Evolutionary conservation across 1,140 invertebrate species (phyloP).

Genomic region (Achroia grisella): DNA sequence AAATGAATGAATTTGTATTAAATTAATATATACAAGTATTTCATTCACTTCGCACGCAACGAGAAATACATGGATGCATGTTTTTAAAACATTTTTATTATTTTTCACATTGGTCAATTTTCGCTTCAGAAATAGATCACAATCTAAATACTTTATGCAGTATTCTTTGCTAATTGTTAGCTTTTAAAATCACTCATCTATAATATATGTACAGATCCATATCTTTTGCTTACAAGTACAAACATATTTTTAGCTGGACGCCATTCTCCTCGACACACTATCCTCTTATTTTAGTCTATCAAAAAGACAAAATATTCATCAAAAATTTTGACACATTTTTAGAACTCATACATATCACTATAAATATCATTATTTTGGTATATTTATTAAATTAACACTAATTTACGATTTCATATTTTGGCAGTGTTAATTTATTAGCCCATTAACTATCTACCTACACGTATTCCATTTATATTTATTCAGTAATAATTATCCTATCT

Average conservation of each 20-base stretch:
- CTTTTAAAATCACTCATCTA: constrained; percentile 11
- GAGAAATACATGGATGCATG: constrained; percentile 19
- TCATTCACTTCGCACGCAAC: constrained; percentile 33
- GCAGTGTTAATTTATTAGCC: constrained; percentile 64
- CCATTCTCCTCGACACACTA: constrained; percentile 9
- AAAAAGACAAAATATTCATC: constrained; percentile 62
- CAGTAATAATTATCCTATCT: constrained; percentile 19
- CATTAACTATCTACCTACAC: constrained; percentile 39
- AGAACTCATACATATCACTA: constrained; percentile 33
- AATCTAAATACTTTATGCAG: constrained; percentile 45
- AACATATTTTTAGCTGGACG: constrained; percentile 22
- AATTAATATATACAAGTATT: constrained; percentile 4
- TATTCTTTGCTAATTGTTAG: constrained; percentile 39
- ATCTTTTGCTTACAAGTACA: constrained; percentile 9
- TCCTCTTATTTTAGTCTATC: constrained; percentile 21
- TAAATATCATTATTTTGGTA: constrained; percentile 19
- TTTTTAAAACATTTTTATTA: constrained; percentile 67
- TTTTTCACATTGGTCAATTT: constrained; percentile 64
- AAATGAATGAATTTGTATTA: background rate
- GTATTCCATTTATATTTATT: constrained; percentile 13
- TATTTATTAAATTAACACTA: constrained; percentile 23
- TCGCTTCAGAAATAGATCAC: constrained; percentile 46
- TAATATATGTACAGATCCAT: background rate
- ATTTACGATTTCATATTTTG: constrained; percentile 43
- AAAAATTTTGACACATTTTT: constrained; percentile 62